A percentile compares a stretch with the other conserved stretches of the same genome.
phyloP scores from a whole-genome alignment of 2,113 vertebrate genomes.

The Elephantulus edwardii region DNA sequence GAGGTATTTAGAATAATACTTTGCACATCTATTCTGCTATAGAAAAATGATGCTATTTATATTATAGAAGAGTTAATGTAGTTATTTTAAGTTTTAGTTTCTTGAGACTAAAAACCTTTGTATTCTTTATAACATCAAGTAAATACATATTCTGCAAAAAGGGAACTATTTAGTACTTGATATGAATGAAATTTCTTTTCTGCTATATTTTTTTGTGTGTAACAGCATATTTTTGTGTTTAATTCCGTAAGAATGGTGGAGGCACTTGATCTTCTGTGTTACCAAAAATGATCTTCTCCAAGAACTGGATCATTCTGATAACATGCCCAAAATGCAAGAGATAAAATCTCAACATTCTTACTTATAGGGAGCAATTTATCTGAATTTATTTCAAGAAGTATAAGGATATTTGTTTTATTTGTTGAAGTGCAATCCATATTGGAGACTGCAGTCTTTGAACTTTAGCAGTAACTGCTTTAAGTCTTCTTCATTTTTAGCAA shows the following conservation, averaged over 20 bases:
- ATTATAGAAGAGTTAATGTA: neutral
- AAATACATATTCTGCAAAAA: neutral
- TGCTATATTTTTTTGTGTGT: neutral
- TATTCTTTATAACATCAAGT: neutral
- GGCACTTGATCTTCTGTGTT: too few species aligned
- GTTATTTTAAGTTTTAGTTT: neutral
- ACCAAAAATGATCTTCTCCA: too few species aligned
- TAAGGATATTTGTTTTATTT: too few species aligned
- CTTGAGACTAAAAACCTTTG: neutral
- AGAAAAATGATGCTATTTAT: neutral
- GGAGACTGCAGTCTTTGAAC: too few species aligned
- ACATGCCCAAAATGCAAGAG: too few species aligned
- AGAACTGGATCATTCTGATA: too few species aligned
- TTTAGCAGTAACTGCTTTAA: too few species aligned
- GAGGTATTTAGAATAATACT: neutral
- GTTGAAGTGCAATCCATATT: too few species aligned
- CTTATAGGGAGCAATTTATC: too few species aligned
- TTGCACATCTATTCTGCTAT: neutral
- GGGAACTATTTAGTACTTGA: neutral
- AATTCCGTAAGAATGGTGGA: constrained; percentile 11
- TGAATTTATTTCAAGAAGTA: too few species aligned
- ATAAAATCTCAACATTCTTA: too few species aligned
- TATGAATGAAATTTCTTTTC: constrained; percentile 2
- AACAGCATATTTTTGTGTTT: constrained; percentile 27
- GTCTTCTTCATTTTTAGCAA: too few species aligned